Conservation (phyloP, 2,797 vertebrate species). For the Gymnodraco acuticeps region DNA sequence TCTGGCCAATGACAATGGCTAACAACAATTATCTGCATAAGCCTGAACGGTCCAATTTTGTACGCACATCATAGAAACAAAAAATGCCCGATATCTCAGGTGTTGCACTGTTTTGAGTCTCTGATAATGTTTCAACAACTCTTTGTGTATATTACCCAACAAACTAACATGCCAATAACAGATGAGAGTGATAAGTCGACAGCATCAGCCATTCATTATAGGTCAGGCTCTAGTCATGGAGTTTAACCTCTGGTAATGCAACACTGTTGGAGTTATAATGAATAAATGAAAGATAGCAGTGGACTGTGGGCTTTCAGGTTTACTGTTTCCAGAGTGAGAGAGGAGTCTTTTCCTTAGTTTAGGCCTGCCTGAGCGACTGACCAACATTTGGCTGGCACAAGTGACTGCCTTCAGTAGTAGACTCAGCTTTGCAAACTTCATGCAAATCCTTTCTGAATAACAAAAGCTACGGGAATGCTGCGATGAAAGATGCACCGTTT, state of each 20-base stretch:
- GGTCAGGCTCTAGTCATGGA: constrained; percentile 7
- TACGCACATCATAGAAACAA: background rate
- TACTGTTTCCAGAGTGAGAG: constrained; percentile 38
- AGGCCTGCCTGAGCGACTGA: constrained; percentile 16
- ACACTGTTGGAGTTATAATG: constrained; percentile 42
- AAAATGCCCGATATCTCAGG: background rate
- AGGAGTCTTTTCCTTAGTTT: constrained; percentile 12
- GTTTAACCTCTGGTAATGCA: constrained; percentile 38
- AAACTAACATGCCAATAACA: background rate
- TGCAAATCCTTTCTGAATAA: constrained; percentile 52
- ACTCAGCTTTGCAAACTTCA: constrained; percentile 58
- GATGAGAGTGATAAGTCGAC: background rate
- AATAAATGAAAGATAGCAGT: constrained; percentile 51
- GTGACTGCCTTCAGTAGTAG: background rate
- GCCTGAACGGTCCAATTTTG: background rate
- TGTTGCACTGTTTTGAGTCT: background rate
- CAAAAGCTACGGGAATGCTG: background rate
- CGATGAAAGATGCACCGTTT: constrained; percentile 4
- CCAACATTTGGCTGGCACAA: background rate
- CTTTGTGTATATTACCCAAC: background rate
- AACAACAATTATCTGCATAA: background rate
- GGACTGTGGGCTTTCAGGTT: constrained; percentile 40
- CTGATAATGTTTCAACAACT: background rate
- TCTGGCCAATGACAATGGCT: background rate
- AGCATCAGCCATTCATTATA: background rate